Conservation (phyloP, 2,113 vertebrate genomes). For the Xiphorhynchus elegans region DNA sequence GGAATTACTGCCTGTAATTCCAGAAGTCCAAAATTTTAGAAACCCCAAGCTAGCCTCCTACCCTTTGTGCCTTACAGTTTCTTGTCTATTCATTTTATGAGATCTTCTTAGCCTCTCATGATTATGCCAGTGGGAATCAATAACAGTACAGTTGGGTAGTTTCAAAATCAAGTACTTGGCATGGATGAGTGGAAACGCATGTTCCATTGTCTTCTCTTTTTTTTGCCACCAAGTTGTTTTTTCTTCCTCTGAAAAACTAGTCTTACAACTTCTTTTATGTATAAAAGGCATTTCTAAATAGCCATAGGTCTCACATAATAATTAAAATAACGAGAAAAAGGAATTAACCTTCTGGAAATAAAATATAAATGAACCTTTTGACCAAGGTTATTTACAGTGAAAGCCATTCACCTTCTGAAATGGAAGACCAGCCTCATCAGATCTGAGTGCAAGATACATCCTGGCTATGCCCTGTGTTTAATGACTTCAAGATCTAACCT, state of each 20-base stretch:
- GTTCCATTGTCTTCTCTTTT: background rate
- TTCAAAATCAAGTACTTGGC: conserved; percentile 3
- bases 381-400: background rate
- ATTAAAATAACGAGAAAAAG: background rate
- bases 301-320: background rate
- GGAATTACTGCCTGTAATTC: background rate
- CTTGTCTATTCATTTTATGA: background rate
- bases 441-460: background rate
- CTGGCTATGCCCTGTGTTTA: background rate
- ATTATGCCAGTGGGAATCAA: background rate
- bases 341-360: background rate
- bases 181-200: background rate
- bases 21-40: background rate
- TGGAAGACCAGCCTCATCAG: background rate
- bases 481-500: background rate
- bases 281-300: background rate
- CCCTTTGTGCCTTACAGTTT: background rate
- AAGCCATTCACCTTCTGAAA: background rate
- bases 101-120: background rate
- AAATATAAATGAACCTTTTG: background rate
- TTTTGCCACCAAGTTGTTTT: background rate
- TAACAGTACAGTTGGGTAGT: background rate
- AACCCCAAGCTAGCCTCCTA: background rate
- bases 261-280: background rate
- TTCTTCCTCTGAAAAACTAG: background rate